Base-by-base conservation (phyloP, 1,140 invertebrate species). In the Hypothenemus hampei region DNA sequence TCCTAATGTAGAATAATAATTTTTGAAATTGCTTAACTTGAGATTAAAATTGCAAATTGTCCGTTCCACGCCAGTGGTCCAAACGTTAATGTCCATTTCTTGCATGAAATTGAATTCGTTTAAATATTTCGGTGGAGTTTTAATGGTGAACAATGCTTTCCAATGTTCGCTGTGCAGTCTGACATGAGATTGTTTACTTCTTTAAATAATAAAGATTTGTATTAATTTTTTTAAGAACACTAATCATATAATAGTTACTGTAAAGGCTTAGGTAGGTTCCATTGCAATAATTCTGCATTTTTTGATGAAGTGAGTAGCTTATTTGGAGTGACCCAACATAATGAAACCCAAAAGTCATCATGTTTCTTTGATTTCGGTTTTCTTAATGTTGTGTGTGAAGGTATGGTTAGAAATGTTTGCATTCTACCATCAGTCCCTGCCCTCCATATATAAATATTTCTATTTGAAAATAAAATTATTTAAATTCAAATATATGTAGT, bases 11-110 rank as follows among this genome's bases (percentile, higher is more conserved):
- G 78, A 76, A 63, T 83, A 73, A n/a, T 65, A 69, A 29, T 69
- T 70, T 8, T 7, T 33, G n/a, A 26, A 4, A 16, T 46, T 31
- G 6, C 15, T 16, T 4, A 11, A 31, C n/a, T 11, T 4, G 6
- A 13, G 10, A 31, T 46, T 19, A 18, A 31, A 46, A 23, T 46
- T 46, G n/a, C 13, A 15, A 15, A 46, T n/a, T 63, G 77, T 72
- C 29, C 84, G 73, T 66, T 87, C 84, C 64, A 84, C 78, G 1
- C 77, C 78, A 0, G 73, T 64, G 4, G 80, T 81, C 82, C 83
- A 84, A 11, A 83, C 70, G 58, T 60, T 63, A 3, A 61, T 15
- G 11, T 40, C 33, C 13, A 11, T 39, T 18, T 49, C 29, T 45
- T 61, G 45, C 16, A 50, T 29, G 51, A 58, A 61, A 35, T 64